phyloP scores from a whole-genome alignment of 2,113 vertebrate species.

The Anolis sagrei region DNA sequence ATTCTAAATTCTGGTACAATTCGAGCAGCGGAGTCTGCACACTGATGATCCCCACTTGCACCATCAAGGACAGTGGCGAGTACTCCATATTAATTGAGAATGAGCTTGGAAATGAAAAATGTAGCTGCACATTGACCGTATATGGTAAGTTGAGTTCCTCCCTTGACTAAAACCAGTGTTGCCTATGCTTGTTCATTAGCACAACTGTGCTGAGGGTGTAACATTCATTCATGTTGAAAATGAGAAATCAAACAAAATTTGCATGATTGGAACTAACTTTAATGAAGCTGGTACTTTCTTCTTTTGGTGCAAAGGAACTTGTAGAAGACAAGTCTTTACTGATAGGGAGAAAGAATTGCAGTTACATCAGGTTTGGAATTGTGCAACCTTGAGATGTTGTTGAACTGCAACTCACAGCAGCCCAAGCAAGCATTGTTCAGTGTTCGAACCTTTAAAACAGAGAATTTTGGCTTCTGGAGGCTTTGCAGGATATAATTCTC shows the following conservation, averaged over 20 bases:
- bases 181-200: not conserved
- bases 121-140: conserved; percentile 67
- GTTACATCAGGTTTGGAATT: not conserved
- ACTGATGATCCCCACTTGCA: conserved; percentile 67
- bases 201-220: not conserved
- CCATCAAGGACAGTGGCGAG: conserved; percentile 60
- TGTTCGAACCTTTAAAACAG: too few species aligned
- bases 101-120: conserved; percentile 63
- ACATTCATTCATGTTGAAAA: not conserved
- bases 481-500: too few species aligned
- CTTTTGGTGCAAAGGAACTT: not conserved
- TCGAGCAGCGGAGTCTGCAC: conserved; percentile 67
- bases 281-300: not conserved
- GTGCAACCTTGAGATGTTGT: too few species aligned
- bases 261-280: not conserved
- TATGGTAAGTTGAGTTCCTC: conserved; percentile 54
- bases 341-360: not conserved
- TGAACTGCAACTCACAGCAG: too few species aligned
- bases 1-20: conserved; percentile 68
- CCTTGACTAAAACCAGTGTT: not conserved
- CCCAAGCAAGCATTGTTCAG: too few species aligned
- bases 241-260: too few species aligned
- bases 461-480: too few species aligned
- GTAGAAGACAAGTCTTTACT: not conserved
- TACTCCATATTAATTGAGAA: conserved; percentile 73